Conservation (phyloP, 1,140 invertebrate genomes). For the Yoshiicerus persimilis region DNA sequence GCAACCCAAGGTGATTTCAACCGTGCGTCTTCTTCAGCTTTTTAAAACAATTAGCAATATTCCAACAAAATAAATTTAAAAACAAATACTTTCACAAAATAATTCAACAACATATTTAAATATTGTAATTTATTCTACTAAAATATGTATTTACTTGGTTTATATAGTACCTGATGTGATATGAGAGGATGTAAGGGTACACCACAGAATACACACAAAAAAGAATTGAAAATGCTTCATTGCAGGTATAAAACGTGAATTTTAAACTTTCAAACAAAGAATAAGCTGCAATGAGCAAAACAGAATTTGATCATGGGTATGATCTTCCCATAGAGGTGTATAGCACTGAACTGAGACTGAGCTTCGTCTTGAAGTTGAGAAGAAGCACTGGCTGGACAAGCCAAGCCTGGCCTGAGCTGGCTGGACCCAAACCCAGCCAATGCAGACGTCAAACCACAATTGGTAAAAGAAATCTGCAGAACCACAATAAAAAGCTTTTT, state of each 20-base stretch:
- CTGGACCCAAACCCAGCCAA: background rate
- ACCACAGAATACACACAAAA: background rate
- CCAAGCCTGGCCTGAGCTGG: background rate
- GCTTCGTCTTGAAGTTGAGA: background rate
- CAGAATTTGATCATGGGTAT: background rate
- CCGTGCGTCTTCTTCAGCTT: background rate
- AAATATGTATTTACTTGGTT: no score
- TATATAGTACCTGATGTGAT: background rate
- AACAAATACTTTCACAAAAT: no score
- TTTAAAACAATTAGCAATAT: no score
- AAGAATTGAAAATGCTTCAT: background rate
- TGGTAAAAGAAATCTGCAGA: background rate
- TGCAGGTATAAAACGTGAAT: background rate
- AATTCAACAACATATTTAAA: no score
- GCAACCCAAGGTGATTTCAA: conserved; percentile 32
- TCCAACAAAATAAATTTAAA: background rate
- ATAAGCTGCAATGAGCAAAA: background rate
- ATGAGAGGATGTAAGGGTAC: background rate
- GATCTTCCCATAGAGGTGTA: background rate
- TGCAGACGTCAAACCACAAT: background rate
- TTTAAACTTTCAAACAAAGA: background rate
- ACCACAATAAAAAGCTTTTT: background rate
- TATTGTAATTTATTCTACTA: no score
- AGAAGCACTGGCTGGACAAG: background rate
- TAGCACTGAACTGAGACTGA: background rate